Evolutionary conservation across 2,113 vertebrate species (phyloP).

Genomic region (Alouatta palliata): DNA sequence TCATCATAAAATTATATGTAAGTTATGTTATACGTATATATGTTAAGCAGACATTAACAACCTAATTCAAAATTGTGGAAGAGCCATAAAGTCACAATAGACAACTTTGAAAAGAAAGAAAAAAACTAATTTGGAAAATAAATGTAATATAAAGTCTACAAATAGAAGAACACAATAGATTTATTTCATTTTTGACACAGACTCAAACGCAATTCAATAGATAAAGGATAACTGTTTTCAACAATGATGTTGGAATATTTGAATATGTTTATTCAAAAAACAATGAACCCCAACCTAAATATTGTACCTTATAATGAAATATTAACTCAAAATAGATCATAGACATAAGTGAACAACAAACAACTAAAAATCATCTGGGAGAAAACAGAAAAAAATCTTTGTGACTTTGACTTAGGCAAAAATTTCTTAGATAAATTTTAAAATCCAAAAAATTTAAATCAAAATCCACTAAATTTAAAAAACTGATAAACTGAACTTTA

Average conservation of each 20-base stretch:
- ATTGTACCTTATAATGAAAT: neutral
- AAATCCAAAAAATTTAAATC: too few species aligned
- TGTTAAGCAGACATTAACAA: neutral
- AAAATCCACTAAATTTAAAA: neutral
- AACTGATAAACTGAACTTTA: neutral
- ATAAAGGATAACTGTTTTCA: neutral
- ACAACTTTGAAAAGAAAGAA: neutral
- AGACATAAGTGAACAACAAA: neutral
- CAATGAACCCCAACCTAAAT: neutral
- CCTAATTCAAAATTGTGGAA: neutral
- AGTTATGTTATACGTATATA: too few species aligned
- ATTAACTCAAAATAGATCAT: neutral
- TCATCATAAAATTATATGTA: neutral
- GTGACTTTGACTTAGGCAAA: neutral
- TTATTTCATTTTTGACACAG: neutral
- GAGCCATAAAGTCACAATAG: neutral
- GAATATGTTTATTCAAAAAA: neutral
- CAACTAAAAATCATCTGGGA: neutral
- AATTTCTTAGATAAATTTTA: neutral
- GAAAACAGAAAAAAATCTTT: neutral
- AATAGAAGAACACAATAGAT: neutral
- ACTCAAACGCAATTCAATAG: neutral
- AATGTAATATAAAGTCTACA: neutral
- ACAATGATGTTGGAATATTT: neutral
- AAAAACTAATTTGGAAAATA: neutral